phyloP scores from a whole-genome alignment of 2,888 invertebrate species.

The Euspilapteryx auroguttella region DNA sequence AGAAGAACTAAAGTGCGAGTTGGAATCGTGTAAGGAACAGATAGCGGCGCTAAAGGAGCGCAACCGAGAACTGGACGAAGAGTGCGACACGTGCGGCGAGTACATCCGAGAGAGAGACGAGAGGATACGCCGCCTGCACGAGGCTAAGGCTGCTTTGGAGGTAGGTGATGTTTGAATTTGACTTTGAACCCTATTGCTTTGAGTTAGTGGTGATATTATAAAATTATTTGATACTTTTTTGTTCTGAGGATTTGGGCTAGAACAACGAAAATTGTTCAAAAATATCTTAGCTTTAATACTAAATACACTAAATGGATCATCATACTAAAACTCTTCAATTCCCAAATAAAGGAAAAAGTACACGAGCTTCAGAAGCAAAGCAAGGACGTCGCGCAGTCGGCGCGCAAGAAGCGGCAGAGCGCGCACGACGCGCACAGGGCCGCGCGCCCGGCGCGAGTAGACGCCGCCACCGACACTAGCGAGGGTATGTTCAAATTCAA shows the following conservation, averaged over 20 bases:
- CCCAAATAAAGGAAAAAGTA: constrained; percentile 1
- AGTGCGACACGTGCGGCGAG: constrained; percentile 42
- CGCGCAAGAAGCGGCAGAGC: constrained; percentile 32
- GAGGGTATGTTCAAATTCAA: no score
- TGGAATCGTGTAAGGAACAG: constrained; percentile 23
- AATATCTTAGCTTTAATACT: no score
- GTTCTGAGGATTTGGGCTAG: no score
- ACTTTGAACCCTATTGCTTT: no score
- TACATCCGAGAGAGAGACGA: constrained; percentile 32
- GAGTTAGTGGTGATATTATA: no score
- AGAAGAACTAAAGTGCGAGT: constrained; percentile 19
- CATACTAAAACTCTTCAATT: neutral
- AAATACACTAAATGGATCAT: no score
- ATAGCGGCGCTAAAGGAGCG: constrained; percentile 20
- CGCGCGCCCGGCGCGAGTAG: constrained; percentile 10
- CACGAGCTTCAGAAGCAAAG: neutral
- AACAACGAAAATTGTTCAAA: no score
- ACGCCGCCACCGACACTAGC: constrained; percentile 25
- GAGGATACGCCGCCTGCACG: constrained; percentile 23
- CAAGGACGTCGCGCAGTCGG: constrained; percentile 12
- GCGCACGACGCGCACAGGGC: constrained; percentile 29
- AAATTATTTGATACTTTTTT: no score
- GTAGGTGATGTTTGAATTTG: constrained; percentile 13
- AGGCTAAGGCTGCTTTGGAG: constrained; percentile 26
- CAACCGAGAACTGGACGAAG: constrained; percentile 41